Conservation (phyloP, 2,797 vertebrate species). For the Hoplostethus mediterraneus region DNA sequence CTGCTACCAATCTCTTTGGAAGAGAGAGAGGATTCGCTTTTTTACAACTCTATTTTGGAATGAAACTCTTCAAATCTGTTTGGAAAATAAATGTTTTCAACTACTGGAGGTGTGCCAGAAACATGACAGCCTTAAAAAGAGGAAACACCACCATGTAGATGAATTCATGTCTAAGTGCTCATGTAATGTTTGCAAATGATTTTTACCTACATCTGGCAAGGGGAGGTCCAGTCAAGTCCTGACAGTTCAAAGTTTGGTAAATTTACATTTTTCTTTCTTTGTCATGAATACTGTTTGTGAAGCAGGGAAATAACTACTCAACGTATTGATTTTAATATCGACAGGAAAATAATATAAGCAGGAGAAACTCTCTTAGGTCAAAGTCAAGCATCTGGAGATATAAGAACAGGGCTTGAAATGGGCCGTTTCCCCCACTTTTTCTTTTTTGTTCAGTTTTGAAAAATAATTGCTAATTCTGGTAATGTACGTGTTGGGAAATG, state of each 20-base stretch:
- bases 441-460: conserved; percentile 62
- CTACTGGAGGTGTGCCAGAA: conserved; percentile 46
- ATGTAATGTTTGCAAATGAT: conserved; percentile 42
- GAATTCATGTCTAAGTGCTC: conserved; percentile 43
- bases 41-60: conserved; percentile 58
- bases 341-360: conserved; percentile 66
- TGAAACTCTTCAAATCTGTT: conserved; percentile 53
- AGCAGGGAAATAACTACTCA: conserved; percentile 41
- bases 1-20: conserved; percentile 32
- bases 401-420: conserved; percentile 63
- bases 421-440: conserved; percentile 39
- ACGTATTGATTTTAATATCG: conserved; percentile 68
- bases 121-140: conserved; percentile 64
- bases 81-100: conserved; percentile 28
- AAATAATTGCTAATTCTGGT: conserved; percentile 62
- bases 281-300: conserved; percentile 46
- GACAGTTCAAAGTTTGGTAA: conserved; percentile 23
- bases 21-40: conserved; percentile 57
- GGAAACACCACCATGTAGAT: conserved; percentile 48
- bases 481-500: conserved; percentile 76
- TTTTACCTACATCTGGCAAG: conserved; percentile 43
- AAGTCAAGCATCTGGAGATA: conserved; percentile 63
- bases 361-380: conserved; percentile 68
- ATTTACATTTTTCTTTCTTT: conserved; percentile 40
- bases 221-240: conserved; percentile 16